Evolutionary conservation across 2,113 vertebrate genomes (phyloP), one percentile per base, ranked within the genome.

Genomic region (Silurus asotus): DNA sequence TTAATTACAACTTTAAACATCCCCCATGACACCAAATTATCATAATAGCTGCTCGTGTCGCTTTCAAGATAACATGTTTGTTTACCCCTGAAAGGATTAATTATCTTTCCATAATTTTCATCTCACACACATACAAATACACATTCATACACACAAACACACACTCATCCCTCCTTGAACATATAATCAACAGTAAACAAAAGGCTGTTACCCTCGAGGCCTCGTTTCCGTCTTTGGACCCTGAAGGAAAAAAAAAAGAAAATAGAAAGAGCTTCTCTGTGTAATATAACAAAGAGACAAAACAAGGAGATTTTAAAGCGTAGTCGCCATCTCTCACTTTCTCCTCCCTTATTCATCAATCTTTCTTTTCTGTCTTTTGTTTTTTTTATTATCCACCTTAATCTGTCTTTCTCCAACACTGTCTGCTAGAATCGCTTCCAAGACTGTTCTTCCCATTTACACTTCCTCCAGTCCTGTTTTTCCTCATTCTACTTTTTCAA

Each of bases 51-150:
- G 70, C 25, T 56, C 9, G 70, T 8, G 49, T 67, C 61, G 69
- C 70, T 64, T 82, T 82, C 69, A 75, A 65, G 70, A 86, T 81
- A 81, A 86, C 64, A 79, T 81, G 79, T 82, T 82, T 82, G 79
- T 82, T 86, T 86, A 86, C 79, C 69, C 79, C 79, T 86, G 85
- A 86, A 86, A 86, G 85, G 79, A 75, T 86, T 86, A 75, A 86
- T 86, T 86, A 86, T 86, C 69, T 75, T 82, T 82, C 69, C 55
- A 80, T 86, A 82, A 75, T 75, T 80, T 86, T 55, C 25, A 15
- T 58, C 69, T 19, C 56, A 8, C 51, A 48, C 62, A 23, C 56
- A 55, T 72, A 51, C 70, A 55, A 45, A 65, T 28, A 48, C 82
- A 65, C 78, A 61, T 56, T 56, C 61, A 20, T 45, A 65, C 80